A percentile compares a stretch with the other conserved stretches of the same genome.
phyloP scores from a whole-genome alignment of 2,888 invertebrate genomes.

The Brenthis hecate region DNA sequence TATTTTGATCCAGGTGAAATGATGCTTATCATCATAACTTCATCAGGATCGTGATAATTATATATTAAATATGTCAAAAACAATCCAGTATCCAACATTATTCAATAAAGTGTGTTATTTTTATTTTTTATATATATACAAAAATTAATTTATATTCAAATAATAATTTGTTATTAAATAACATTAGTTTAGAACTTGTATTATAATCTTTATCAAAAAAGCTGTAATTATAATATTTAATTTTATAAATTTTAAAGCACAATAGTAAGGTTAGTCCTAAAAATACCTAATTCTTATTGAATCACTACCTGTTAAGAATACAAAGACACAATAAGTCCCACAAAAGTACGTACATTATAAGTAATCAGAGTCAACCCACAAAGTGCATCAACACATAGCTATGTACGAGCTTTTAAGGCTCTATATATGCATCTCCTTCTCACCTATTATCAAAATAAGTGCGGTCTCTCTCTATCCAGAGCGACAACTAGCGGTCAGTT shows the following conservation, averaged over 20 bases:
- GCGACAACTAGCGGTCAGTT: constrained; percentile 67
- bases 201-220: too few species aligned
- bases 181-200: too few species aligned
- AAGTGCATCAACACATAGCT: constrained; percentile 40
- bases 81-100: too few species aligned
- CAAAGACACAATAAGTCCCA: constrained; percentile 34
- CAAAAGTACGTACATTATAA: constrained; percentile 34
- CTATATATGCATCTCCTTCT: constrained; percentile 35
- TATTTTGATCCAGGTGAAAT: too few species aligned
- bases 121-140: too few species aligned
- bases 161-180: too few species aligned
- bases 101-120: too few species aligned
- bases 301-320: constrained; percentile 24
- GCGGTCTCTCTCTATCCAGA: constrained; percentile 48
- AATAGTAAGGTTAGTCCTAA: neutral
- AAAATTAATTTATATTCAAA: too few species aligned
- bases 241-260: neutral
- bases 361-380: constrained; percentile 35
- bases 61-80: too few species aligned
- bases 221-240: too few species aligned
- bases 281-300: constrained; percentile 18
- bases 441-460: constrained; percentile 26
- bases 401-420: constrained; percentile 48
- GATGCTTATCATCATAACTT: too few species aligned
- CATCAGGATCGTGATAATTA: too few species aligned